Conservation (phyloP, 2,888 invertebrate species). For the Hirtodrosophila confusa region DNA sequence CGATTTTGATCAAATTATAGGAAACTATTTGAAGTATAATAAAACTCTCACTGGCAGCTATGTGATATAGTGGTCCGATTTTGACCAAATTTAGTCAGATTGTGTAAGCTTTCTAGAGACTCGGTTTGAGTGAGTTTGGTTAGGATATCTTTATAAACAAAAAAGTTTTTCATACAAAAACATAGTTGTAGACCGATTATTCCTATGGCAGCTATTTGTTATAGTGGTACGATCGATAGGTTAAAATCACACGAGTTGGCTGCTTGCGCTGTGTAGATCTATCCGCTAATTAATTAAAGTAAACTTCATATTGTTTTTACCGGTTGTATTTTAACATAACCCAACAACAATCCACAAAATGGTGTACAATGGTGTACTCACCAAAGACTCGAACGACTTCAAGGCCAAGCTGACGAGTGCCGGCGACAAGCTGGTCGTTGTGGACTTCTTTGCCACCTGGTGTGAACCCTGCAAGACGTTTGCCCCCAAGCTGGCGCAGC, state of each 20-base stretch:
- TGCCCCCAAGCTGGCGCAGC: slow-evolving; percentile 89
- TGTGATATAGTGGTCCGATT: too few species aligned
- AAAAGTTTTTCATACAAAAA: too few species aligned
- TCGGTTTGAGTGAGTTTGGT: too few species aligned
- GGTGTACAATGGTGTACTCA: slow-evolving; percentile 82
- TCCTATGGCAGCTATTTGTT: too few species aligned
- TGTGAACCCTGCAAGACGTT: slow-evolving; percentile 97
- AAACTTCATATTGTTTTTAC: slow-evolving; percentile 48
- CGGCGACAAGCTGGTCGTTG: slow-evolving; percentile 91
- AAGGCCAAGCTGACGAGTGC: slow-evolving; percentile 89
- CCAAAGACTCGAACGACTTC: slow-evolving; percentile 87
- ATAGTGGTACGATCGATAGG: too few species aligned
- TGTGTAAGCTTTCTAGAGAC: too few species aligned
- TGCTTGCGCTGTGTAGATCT: slow-evolving; percentile 33
- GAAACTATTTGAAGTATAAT: too few species aligned
- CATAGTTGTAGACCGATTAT: too few species aligned
- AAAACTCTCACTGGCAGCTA: too few species aligned
- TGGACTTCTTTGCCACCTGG: slow-evolving; percentile 96
- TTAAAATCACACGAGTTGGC: slow-evolving; percentile 53
- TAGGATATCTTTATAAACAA: too few species aligned
- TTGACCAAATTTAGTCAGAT: too few species aligned
- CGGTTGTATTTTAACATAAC: slow-evolving; percentile 41
- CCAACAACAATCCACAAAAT: slow-evolving; percentile 62
- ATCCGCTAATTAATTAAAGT: slow-evolving; percentile 56
- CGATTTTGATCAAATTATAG: too few species aligned